These are phyloP conservation scores for Glomeris marginata DNA, from an alignment of 2,888 invertebrate genomes.

Conservation along the genomic window DNA sequence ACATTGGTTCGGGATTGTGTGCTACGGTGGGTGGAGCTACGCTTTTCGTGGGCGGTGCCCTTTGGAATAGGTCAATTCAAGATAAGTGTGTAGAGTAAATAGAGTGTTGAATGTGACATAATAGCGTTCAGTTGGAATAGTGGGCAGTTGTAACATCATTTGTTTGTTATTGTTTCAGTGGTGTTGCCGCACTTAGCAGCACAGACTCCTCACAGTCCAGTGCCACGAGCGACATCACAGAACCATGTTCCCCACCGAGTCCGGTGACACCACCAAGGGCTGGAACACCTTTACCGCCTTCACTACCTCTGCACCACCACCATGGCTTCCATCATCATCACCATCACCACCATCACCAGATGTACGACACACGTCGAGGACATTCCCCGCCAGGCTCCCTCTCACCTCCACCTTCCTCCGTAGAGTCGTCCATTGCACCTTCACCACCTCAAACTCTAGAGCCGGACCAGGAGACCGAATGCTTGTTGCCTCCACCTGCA, in stretches of 20 bases:
- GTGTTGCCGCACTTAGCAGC: conserved; percentile 64
- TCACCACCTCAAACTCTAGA: too few species aligned
- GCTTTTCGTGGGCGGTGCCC: too few species aligned
- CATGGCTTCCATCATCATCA: neutral
- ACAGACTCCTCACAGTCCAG: conserved; percentile 40
- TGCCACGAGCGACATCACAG: conserved; percentile 65
- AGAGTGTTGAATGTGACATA: too few species aligned
- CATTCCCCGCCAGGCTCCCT: conserved; percentile 1
- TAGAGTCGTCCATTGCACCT: too few species aligned
- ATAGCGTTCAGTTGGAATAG: too few species aligned
- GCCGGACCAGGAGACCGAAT: too few species aligned
- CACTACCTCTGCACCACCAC: too few species aligned
- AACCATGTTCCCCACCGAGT: conserved; percentile 61
- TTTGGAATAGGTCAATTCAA: too few species aligned
- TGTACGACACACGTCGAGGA: conserved; percentile 4
- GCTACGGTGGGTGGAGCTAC: too few species aligned
- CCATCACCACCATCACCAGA: neutral
- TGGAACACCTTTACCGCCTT: conserved; percentile 6
- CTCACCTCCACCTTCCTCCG: neutral
- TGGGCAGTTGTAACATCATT: conserved; percentile 1
- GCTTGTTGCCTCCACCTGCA: too few species aligned
- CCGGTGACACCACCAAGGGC: conserved; percentile 11
- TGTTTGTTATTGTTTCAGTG: conserved; percentile 41
- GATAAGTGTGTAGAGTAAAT: too few species aligned
- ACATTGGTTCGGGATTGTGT: too few species aligned